Evolutionary conservation across 2,888 invertebrate species (phyloP).

Genomic region (Sphaeridia pumilis): DNA sequence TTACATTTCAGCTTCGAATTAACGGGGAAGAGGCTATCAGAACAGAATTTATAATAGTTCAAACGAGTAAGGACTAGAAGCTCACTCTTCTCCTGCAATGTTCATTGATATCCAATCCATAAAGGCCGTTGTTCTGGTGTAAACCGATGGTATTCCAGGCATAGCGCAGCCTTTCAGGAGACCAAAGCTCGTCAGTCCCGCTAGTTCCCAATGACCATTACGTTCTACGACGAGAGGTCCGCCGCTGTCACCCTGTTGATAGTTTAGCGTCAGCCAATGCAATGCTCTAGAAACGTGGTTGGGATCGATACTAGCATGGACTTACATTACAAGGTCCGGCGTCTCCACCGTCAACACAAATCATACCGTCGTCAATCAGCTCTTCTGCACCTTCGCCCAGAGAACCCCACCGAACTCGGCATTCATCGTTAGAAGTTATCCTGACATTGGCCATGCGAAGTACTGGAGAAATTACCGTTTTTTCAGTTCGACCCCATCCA

Average conservation of each 20-base stretch:
- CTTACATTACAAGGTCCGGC: slow-evolving; percentile 30
- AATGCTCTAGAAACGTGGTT: not conserved
- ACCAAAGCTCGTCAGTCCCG: slow-evolving; percentile 33
- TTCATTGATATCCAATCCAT: slow-evolving; percentile 28
- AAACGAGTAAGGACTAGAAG: too few species aligned
- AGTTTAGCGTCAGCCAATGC: slow-evolving; percentile 1
- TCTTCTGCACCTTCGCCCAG: slow-evolving; percentile 20
- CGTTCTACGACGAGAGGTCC: slow-evolving; percentile 23
- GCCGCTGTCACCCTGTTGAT: slow-evolving; percentile 13
- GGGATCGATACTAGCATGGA: not conserved
- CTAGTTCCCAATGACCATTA: slow-evolving; percentile 19
- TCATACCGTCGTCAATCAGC: slow-evolving; percentile 22
- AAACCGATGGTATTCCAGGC: slow-evolving; percentile 25
- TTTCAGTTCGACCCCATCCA: slow-evolving; percentile 33
- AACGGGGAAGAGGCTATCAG: too few species aligned
- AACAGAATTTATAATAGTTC: too few species aligned
- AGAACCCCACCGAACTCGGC: slow-evolving; percentile 18
- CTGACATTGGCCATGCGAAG: slow-evolving; percentile 21
- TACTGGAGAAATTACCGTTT: slow-evolving; percentile 29
- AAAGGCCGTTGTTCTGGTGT: slow-evolving; percentile 22
- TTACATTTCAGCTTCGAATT: too few species aligned
- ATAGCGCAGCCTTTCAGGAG: slow-evolving; percentile 27
- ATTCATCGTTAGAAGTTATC: slow-evolving; percentile 21
- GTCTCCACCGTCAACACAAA: slow-evolving; percentile 27
- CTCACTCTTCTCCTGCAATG: slow-evolving; percentile 13